A percentile compares a stretch with the other conserved stretches of the same genome.
These are phyloP conservation scores for Aurelia aurita complex sp. Pacific DNA, from an alignment of 30 jellyfish, hydroid and myxozoan species.

Conservation along the genomic window DNA sequence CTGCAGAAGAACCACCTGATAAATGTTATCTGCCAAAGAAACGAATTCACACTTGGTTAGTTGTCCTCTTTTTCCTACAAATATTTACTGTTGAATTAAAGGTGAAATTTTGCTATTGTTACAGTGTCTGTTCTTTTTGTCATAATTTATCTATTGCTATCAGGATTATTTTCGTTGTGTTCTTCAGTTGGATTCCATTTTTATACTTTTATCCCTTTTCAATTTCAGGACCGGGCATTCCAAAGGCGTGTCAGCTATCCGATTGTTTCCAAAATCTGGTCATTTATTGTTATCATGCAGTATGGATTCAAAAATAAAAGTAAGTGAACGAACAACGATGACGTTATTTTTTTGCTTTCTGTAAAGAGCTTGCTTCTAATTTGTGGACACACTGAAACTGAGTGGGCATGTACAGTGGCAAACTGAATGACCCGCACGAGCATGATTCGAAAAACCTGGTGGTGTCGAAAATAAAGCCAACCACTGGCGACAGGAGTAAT, in stretches of 20 bases:
- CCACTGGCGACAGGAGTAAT: too few species aligned
- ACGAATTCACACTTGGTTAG: slow-evolving; percentile 96
- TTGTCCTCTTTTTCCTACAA: background rate
- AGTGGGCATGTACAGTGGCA: too few species aligned
- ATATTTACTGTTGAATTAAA: too few species aligned
- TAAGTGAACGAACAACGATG: background rate
- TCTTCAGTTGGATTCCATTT: background rate
- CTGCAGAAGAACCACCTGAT: slow-evolving; percentile 95
- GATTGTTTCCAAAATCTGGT: slow-evolving; percentile 96
- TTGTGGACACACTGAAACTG: too few species aligned
- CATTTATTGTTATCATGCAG: slow-evolving; percentile 94
- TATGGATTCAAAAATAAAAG: slow-evolving; percentile 98
- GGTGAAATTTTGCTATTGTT: too few species aligned
- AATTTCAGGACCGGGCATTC: slow-evolving; percentile 94
- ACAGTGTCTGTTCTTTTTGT: too few species aligned
- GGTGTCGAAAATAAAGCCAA: too few species aligned
- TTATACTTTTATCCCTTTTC: background rate
- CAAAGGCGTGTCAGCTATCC: slow-evolving; percentile 96
- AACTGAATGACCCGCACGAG: too few species aligned
- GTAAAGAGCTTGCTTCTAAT: too few species aligned
- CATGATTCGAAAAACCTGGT: too few species aligned
- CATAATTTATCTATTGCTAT: too few species aligned
- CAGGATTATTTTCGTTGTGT: background rate
- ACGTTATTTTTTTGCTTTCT: too few species aligned
- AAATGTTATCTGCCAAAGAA: slow-evolving; percentile 95